A percentile compares a stretch with the other conserved stretches of the same genome.
These are phyloP conservation scores for Eucera pruinosa DNA, from an alignment of 2,888 invertebrate species.

Conservation along the genomic window DNA sequence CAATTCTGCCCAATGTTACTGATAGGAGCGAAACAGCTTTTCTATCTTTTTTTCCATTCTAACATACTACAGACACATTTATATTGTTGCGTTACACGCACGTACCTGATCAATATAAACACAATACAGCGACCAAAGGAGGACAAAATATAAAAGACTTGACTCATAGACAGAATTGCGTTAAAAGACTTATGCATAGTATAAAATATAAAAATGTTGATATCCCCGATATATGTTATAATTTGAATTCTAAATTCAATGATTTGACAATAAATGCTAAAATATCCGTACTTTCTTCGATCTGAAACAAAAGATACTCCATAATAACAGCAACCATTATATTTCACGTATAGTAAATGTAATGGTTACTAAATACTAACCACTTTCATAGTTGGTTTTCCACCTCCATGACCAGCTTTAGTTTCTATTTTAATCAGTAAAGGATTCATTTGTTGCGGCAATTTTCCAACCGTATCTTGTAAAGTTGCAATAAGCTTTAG, in stretches of 20 bases:
- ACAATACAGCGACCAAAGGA: not conserved
- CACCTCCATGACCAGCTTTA: slow-evolving; percentile 98
- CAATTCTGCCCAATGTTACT: slow-evolving; percentile 6
- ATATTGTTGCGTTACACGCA: not conserved
- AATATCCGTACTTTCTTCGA: slow-evolving; percentile 96
- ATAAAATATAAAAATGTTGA: slow-evolving; percentile 37
- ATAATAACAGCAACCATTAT: not conserved
- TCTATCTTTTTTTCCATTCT: not conserved
- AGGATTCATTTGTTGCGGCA: slow-evolving; percentile 91
- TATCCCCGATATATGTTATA: slow-evolving; percentile 55
- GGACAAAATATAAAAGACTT: not conserved
- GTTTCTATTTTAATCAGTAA: slow-evolving; percentile 95
- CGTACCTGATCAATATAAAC: not conserved
- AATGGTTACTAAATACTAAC: slow-evolving; percentile 85
- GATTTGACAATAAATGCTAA: slow-evolving; percentile 92
- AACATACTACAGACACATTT: not conserved
- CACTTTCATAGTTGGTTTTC: slow-evolving; percentile 97
- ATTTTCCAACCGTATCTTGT: slow-evolving; percentile 89
- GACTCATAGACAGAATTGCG: not conserved
- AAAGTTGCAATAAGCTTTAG: slow-evolving; percentile 97
- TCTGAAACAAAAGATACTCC: slow-evolving; percentile 86
- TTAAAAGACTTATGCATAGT: slow-evolving; percentile 28
- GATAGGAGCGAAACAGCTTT: not conserved
- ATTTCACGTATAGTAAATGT: not conserved
- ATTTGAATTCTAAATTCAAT: slow-evolving; percentile 88